These are phyloP conservation scores for Drosophila micromelanica DNA, from an alignment of 1,140 invertebrate genomes.

Conservation along the genomic window DNA sequence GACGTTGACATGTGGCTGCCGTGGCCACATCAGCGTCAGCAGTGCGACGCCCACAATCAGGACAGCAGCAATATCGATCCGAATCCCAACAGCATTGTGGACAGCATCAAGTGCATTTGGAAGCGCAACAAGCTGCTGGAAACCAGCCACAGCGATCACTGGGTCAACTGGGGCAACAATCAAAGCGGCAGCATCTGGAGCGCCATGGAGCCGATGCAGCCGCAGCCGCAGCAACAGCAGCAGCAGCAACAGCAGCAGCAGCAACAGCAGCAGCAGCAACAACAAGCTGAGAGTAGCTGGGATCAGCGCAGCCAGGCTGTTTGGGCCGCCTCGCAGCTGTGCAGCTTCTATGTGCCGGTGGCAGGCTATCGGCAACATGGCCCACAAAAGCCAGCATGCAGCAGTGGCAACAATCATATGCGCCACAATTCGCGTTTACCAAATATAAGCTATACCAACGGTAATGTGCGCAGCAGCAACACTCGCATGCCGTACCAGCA, in stretches of 20 bases:
- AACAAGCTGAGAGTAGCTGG: background rate
- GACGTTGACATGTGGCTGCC: background rate
- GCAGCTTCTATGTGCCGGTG: constrained; percentile 1
- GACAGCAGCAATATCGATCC: constrained; percentile 8
- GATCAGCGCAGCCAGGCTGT: constrained; percentile 15
- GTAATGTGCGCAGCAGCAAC: constrained; percentile 10
- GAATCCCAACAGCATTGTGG: constrained; percentile 40
- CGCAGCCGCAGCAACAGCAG: constrained; percentile 10
- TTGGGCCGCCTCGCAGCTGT: constrained; percentile 1
- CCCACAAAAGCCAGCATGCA: background rate
- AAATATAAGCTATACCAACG: constrained; percentile 7
- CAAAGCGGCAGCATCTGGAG: constrained; percentile 29
- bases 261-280: constrained; percentile 3
- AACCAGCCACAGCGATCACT: background rate
- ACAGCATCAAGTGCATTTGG: constrained; percentile 41
- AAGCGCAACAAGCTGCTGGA: constrained; percentile 7
- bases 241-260: constrained; percentile 4
- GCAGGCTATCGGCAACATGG: background rate
- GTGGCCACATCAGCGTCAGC: constrained; percentile 16
- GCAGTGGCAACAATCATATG: background rate
- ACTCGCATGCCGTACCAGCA: constrained; percentile 16
- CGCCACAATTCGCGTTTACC: background rate
- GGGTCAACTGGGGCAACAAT: constrained; percentile 17
- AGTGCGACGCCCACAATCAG: background rate
- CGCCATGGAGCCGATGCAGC: background rate